Conservation (phyloP, 2,113 vertebrate species). For the Syrmaticus mikado region DNA sequence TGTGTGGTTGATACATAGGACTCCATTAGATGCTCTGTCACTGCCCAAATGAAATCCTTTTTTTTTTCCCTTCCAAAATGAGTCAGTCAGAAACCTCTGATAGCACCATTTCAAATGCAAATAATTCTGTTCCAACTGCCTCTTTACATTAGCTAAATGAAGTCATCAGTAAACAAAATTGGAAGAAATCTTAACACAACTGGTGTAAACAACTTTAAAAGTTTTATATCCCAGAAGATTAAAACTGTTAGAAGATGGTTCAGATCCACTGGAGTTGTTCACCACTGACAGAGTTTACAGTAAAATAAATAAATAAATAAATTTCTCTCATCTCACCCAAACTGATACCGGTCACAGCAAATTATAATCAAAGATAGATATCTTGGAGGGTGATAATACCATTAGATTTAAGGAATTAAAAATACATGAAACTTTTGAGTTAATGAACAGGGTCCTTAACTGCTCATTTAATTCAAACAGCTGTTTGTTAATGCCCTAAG, state of each 20-base stretch:
- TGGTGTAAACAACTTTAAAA: slow-evolving; percentile 85
- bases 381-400: slow-evolving; percentile 85
- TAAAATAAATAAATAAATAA: slow-evolving; percentile 75
- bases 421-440: slow-evolving; percentile 92
- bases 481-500: slow-evolving; percentile 92
- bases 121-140: slow-evolving; percentile 87
- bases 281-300: slow-evolving; percentile 72
- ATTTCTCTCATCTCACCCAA: slow-evolving; percentile 67
- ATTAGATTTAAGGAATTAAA: slow-evolving; percentile 89
- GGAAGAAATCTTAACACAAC: slow-evolving; percentile 84
- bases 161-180: slow-evolving; percentile 88
- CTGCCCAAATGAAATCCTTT: slow-evolving; percentile 78
- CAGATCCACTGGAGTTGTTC: slow-evolving; percentile 71
- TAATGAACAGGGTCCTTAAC: slow-evolving; percentile 91
- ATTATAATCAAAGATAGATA: slow-evolving; percentile 88
- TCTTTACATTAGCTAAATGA: slow-evolving; percentile 89
- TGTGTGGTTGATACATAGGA: not conserved
- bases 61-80: slow-evolving; percentile 55
- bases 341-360: slow-evolving; percentile 78
- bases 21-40: slow-evolving; percentile 56
- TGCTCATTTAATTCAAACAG: slow-evolving; percentile 92
- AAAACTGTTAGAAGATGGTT: slow-evolving; percentile 72
- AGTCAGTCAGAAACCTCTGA: slow-evolving; percentile 81
- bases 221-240: slow-evolving; percentile 81
- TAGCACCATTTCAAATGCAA: slow-evolving; percentile 85